A percentile compares a stretch with the other conserved stretches of the same genome.
phyloP scores from a whole-genome alignment of 2,113 vertebrate genomes.

The Etheostoma cragini region DNA sequence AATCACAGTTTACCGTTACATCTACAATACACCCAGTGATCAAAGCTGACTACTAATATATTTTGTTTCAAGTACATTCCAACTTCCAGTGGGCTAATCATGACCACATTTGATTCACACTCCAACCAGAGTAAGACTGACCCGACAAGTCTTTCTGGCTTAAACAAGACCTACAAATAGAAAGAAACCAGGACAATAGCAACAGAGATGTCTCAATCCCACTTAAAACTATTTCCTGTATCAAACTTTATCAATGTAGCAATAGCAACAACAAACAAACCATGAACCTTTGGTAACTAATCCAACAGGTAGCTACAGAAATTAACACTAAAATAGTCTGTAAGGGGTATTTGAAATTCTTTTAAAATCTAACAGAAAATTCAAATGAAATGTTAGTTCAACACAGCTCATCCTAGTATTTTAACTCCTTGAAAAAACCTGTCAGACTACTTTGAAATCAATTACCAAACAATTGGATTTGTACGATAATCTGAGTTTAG shows the following conservation, averaged over 20 bases:
- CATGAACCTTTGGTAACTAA: background rate
- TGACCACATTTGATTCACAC: background rate
- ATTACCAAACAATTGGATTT: background rate
- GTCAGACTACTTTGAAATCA: background rate
- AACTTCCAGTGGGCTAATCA: background rate
- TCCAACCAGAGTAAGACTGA: background rate
- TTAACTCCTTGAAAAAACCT: background rate
- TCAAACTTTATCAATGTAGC: background rate
- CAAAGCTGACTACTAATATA: background rate
- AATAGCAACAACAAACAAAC: constrained; percentile 1
- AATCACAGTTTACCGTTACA: no score
- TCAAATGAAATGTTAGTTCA: background rate
- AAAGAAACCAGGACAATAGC: background rate
- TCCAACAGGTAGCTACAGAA: background rate
- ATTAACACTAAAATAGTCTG: background rate
- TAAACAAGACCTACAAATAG: background rate
- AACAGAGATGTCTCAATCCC: background rate
- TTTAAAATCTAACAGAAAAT: background rate
- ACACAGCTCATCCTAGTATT: background rate
- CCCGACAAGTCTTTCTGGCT: constrained; percentile 5
- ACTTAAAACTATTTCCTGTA: constrained; percentile 7
- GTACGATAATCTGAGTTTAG: background rate
- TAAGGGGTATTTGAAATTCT: background rate
- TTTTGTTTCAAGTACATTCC: background rate
- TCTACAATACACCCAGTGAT: background rate